Evolutionary conservation across 2,888 invertebrate species (phyloP).

Genomic region (Portevinia maculata): DNA sequence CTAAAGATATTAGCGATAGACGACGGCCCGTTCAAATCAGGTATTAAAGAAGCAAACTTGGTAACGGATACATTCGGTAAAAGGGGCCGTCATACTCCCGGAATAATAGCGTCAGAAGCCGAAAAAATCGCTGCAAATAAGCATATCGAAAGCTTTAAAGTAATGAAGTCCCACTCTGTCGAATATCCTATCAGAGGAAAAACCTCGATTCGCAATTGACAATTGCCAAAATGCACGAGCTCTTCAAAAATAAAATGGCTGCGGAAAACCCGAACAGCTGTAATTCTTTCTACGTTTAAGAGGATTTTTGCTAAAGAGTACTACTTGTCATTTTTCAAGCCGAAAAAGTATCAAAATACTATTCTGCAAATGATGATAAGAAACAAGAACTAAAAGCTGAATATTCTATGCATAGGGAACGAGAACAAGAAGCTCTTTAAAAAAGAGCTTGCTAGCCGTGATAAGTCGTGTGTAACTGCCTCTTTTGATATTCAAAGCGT

Average conservation of each 20-base stretch:
- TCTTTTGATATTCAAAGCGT: neutral
- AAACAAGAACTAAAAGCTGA: neutral
- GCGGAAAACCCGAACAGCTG: neutral
- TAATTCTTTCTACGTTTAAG: neutral
- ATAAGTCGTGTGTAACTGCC: slow-evolving; percentile 1
- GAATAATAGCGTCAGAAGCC: slow-evolving; percentile 9
- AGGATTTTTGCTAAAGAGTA: neutral
- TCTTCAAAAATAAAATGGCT: neutral
- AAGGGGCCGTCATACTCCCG: neutral
- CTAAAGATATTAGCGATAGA: slow-evolving; percentile 5
- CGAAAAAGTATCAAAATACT: slow-evolving; percentile 4
- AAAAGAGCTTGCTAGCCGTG: slow-evolving; percentile 1
- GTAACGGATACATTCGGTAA: neutral
- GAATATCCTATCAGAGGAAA: neutral
- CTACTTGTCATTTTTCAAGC: slow-evolving; percentile 1
- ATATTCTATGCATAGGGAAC: neutral
- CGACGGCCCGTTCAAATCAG: slow-evolving; percentile 4
- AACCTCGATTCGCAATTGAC: slow-evolving; percentile 3
- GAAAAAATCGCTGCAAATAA: neutral
- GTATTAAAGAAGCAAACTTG: neutral
- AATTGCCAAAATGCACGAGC: slow-evolving; percentile 9
- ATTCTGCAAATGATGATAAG: neutral
- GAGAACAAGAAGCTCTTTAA: slow-evolving; percentile 7
- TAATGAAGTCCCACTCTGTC: slow-evolving; percentile 1
- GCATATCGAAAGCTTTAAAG: neutral